These are phyloP conservation scores for Ochlodes sylvanus DNA, from an alignment of 2,888 invertebrate genomes.

Conservation along the genomic window DNA sequence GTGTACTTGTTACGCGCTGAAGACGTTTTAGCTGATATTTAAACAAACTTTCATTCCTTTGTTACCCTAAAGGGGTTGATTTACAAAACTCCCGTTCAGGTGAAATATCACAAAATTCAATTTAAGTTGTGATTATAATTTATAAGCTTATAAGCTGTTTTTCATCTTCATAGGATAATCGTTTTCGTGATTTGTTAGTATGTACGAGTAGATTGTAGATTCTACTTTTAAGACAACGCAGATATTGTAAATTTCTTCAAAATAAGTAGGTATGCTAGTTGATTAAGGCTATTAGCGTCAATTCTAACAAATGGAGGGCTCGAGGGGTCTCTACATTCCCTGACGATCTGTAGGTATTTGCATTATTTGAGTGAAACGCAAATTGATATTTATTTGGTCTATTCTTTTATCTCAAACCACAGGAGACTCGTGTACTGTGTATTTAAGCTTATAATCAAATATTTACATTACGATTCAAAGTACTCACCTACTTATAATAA, in stretches of 20 bases:
- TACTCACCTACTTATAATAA: neutral
- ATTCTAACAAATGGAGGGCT: neutral
- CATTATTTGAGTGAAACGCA: neutral
- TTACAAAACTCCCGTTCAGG: too few relatives aligned
- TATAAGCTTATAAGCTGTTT: too few relatives aligned
- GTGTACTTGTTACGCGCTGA: neutral
- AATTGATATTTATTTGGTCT: neutral
- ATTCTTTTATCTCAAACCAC: neutral
- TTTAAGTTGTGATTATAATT: too few relatives aligned
- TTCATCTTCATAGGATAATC: too few relatives aligned
- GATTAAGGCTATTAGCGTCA: neutral
- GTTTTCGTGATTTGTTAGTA: too few relatives aligned
- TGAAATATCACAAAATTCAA: too few relatives aligned
- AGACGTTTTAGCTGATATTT: too few relatives aligned
- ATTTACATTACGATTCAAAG: neutral
- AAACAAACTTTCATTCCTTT: too few relatives aligned
- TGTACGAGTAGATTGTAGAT: too few relatives aligned
- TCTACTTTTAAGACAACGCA: neutral
- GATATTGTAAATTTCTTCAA: neutral
- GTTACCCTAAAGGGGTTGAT: too few relatives aligned
- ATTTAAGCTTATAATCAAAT: neutral
- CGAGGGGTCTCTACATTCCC: neutral
- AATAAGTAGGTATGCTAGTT: neutral
- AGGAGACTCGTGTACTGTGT: neutral
- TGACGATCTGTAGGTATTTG: neutral